Evolutionary conservation across 2,888 invertebrate genomes (phyloP), one percentile per base, ranked within the genome.

Genomic region (Harpalus rubripes): DNA sequence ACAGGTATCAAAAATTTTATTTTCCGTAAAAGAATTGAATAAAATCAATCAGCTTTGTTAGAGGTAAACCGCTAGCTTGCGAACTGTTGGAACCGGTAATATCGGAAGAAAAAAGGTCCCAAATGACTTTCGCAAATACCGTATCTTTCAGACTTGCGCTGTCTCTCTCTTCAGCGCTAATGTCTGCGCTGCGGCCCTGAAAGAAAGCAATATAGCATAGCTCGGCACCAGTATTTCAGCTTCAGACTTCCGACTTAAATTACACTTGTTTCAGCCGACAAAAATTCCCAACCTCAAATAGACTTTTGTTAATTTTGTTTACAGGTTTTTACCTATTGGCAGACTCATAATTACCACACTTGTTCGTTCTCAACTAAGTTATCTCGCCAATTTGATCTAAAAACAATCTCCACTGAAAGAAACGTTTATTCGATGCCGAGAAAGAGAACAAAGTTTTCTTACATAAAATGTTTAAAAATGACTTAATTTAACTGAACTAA

Each of bases 41-140:
- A 78, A 78, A 78, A 78, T 78, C 78, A 78, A 78, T 78, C 78
- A 78, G 78, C 78, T 58, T 78, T 78, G 78, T 78, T 78, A 78
- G 78, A 56, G 78, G 58, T 1, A 74, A 74, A 74, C 78, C 56
- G 78, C 56, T 58, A 78, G 59, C 56, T 78, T 32, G 58, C 78
- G 78, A 78, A 78, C 78, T 32, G 78, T 39, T 56, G 32, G 58
- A 58, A 78, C 7, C 78, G 56, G 76, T 68, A 68, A 68, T 68
- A 68, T 68, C 39, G 68, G 39, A 18, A 74, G 44, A 44, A 74
- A 74, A 74, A 74, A 74, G 72, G 72, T 74, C 72, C 72, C 44
- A 74, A 74, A 74, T 74, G 72, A 74, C 72, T 74, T 74, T 74
- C 72, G 72, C 72, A 74, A 74, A 74, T 74, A 74, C 72, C 72